Conservation (phyloP, 2,888 invertebrate species). For the Vanessa cardui region DNA sequence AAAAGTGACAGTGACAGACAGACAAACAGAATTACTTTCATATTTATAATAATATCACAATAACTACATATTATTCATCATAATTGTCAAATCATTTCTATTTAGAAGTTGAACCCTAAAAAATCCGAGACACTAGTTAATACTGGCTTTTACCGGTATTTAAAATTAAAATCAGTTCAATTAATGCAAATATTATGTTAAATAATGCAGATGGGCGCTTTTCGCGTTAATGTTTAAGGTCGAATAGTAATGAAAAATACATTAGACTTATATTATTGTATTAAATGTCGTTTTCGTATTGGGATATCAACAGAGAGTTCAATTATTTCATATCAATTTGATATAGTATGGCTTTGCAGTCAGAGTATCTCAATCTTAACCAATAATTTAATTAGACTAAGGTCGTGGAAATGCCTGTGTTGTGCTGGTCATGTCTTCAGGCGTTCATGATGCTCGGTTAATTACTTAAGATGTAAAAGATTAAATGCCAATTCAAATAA, state of each 20-base stretch:
- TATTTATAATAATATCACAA: too few species aligned
- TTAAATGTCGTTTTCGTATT: conserved; percentile 34
- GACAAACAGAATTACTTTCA: too few species aligned
- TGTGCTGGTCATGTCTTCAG: too few species aligned
- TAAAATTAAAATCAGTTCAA: conserved; percentile 75
- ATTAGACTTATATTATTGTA: conserved; percentile 45
- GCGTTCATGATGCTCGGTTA: too few species aligned
- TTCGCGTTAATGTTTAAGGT: conserved; percentile 52
- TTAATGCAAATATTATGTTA: conserved; percentile 75
- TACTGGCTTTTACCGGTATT: conserved; percentile 61
- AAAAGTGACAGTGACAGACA: too few species aligned
- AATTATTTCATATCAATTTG: not conserved
- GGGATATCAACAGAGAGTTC: not conserved
- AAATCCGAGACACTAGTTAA: conserved; percentile 48
- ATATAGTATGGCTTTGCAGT: not conserved
- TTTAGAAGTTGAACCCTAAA: conserved; percentile 35
- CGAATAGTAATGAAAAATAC: conserved; percentile 42
- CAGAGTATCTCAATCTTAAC: too few species aligned
- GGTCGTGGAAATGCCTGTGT: too few species aligned
- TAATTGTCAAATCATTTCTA: not conserved
- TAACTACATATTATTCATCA: not conserved
- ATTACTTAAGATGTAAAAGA: too few species aligned
- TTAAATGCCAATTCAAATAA: too few species aligned
- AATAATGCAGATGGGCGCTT: conserved; percentile 72
- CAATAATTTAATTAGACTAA: too few species aligned